Evolutionary conservation across 92 coral and sea anemone genomes (phyloP), one percentile per base, ranked within the genome.

Genomic region (Actinernus sp.): DNA sequence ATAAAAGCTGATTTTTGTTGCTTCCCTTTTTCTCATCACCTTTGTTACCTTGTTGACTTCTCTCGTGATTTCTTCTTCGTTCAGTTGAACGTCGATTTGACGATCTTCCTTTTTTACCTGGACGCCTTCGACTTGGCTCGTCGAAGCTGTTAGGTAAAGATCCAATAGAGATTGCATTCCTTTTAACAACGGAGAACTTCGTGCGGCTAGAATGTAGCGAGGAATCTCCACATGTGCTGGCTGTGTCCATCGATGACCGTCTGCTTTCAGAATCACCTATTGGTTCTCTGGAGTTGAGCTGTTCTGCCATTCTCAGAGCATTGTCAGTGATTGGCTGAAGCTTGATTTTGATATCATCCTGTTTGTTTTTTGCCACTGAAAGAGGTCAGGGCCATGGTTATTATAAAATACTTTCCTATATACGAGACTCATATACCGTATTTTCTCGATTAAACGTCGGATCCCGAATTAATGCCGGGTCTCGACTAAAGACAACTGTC

Each of bases 141-240:
- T 55, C 57, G 19, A 89, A 55, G 36, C 69, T 57, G 55, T 86
- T 87, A 16, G 90, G 89, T 14, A 90, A 57, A 14, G 96, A 72
- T 13, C 61, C 65, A n/a, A 90, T 32, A 1, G 79, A 73, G 25
- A 90, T 90, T 7, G 88, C 66, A 40, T 85, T 90, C 60, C 55
- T 86, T 55, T 90, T 90, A 27, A 90, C 87, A n/a, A 90, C 79
- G 4, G 85, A 80, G 56, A 90, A 90, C 39, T 88, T 82, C 57
- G 73, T 87, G 34, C 68, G 89, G 4, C 65, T 40, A 46, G 48
- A 34, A 34, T 34, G 8, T 34, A 34, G 6, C 6, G 68, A 25
- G 46, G 65, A 44, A 43, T 65, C 68, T 11, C 23, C 55, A 2
- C 33, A 36, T 30, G 53, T 48, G 2, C 52, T 10, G 1, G 58